Base-by-base conservation (phyloP, 1,140 invertebrate species). In the Drosophila subpulchrella region DNA sequence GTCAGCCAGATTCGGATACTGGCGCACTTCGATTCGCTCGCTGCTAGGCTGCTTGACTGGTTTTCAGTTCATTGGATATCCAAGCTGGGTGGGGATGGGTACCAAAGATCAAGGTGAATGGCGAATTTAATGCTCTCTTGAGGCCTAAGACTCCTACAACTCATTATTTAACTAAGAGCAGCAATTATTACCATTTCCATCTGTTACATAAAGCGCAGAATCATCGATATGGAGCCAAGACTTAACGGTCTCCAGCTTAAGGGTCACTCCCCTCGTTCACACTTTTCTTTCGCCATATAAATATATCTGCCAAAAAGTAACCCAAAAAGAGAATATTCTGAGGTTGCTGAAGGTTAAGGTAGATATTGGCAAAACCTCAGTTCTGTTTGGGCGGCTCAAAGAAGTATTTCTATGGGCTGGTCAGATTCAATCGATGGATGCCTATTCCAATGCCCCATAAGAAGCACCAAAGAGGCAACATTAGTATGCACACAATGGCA, bases 91-190 rank as follows among this genome's bases (percentile, higher is more conserved):
- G 57, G 12, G 70, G 50, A 57, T 42, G 30, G 63, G 54, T 39
- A 38, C 67, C 42, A 76, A 78, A 88, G 76, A 86, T 86, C 83
- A 86, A 86, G 84, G 83, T 89, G 63, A 88, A 42, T 60, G 60
- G 81, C 54, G 36, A 75, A 51, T 63, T 55, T 68, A 51, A 46
- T 50, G 44, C 47, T 32, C 34, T 66, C 20, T 38, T 3, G 46
- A 12, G 27, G 24, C 39, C 59, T 32, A 44, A 51, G 56, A 38
- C 59, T 46, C 24, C 42, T 42, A 20, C 27, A 12, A 30, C 17
- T 11, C 27, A 7, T 15, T 10, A 34, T 67, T 10, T n/a, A 5
- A 65, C 47, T 15, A 46, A 20, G 20, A 48, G 12, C 32, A 47
- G 13, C 48, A 51, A 74, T 11, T 20, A 11, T 46, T 63, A 38